Conservation (phyloP, 1,140 invertebrate species). For the Ceratosolen fusciceps region DNA sequence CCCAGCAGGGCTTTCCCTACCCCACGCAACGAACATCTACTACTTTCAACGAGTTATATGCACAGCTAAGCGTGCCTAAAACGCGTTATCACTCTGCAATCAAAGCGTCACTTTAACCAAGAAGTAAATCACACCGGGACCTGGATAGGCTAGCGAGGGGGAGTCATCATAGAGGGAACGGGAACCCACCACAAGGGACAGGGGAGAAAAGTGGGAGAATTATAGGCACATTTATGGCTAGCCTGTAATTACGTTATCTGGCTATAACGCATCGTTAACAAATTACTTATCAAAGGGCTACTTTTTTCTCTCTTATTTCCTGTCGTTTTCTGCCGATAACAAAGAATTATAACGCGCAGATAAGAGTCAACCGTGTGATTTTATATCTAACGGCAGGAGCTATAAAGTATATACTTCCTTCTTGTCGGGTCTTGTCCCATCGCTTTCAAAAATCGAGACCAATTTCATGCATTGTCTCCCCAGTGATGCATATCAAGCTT, state of each 20-base stretch:
- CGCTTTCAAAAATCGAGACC: no score
- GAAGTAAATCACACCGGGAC: constrained; percentile 53
- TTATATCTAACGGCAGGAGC: no score
- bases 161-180: background rate
- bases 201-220: background rate
- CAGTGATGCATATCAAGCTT: no score
- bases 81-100: constrained; percentile 61
- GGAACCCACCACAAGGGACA: background rate
- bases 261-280: constrained; percentile 59
- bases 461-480: no score
- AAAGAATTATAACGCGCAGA: no score
- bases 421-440: no score
- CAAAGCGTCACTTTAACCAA: constrained; percentile 55
- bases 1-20: no score
- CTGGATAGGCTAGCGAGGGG: background rate
- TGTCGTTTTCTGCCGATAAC: no score
- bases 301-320: background rate
- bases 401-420: no score
- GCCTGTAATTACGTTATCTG: constrained; percentile 61
- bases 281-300: constrained; percentile 56
- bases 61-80: constrained; percentile 57
- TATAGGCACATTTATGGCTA: constrained; percentile 16
- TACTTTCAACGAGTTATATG: constrained; percentile 55
- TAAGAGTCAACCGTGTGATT: no score
- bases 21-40: background rate